Conservation (phyloP, 2,888 invertebrate species). For the Muschampia staudingeri region DNA sequence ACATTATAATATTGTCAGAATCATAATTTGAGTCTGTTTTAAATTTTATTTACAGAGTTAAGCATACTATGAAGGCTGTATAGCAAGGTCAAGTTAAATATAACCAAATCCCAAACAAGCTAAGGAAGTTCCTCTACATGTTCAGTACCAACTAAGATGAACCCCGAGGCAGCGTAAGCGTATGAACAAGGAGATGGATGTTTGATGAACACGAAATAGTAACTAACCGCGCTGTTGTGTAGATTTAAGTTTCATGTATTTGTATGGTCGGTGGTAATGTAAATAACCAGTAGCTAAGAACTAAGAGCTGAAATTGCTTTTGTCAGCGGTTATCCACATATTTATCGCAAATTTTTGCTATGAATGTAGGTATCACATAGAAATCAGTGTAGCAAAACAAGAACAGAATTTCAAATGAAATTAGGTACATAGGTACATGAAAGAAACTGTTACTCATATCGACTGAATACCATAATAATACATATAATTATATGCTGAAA, state of each 20-base stretch:
- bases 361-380: background rate
- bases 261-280: slow-evolving; percentile 29
- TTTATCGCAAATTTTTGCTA: background rate
- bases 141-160: slow-evolving; percentile 83
- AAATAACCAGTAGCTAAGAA: slow-evolving; percentile 5
- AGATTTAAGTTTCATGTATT: slow-evolving; percentile 33
- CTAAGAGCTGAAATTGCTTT: background rate
- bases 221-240: slow-evolving; percentile 31
- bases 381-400: background rate
- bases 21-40: too few relatives aligned
- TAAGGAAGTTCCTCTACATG: slow-evolving; percentile 78
- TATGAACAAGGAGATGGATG: slow-evolving; percentile 83
- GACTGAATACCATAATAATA: too few relatives aligned
- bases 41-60: background rate
- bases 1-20: too few relatives aligned
- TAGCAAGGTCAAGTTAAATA: slow-evolving; percentile 67
- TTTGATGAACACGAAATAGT: slow-evolving; percentile 85
- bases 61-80: background rate
- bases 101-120: slow-evolving; percentile 78
- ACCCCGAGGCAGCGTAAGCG: slow-evolving; percentile 82
- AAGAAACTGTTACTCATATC: slow-evolving; percentile 16
- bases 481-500: background rate
- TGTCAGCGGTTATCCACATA: background rate
- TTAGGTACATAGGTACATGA: too few relatives aligned
- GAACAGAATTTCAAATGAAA: too few relatives aligned